These are phyloP conservation scores for Pteromalus puparum DNA, from an alignment of 1,140 invertebrate species.

Conservation along the genomic window DNA sequence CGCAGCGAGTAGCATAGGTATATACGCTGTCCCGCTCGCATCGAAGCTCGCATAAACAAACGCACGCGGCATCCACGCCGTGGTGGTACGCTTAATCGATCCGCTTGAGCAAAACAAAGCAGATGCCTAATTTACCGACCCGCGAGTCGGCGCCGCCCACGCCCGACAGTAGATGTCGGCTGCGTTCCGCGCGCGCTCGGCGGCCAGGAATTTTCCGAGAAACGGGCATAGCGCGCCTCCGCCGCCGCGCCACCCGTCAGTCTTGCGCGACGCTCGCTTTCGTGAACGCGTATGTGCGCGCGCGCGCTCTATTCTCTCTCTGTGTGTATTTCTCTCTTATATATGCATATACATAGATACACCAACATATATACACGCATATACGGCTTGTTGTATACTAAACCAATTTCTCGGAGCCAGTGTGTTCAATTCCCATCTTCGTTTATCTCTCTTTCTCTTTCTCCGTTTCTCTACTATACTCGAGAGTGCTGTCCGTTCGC, in stretches of 20 bases:
- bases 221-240: conserved; percentile 34
- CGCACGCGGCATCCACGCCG: conserved; percentile 15
- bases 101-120: neutral
- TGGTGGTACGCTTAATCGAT: neutral
- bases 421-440: neutral
- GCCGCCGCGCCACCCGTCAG: conserved; percentile 38
- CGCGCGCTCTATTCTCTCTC: neutral
- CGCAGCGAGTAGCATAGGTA: too few species aligned
- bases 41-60: conserved; percentile 12
- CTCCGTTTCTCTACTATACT: neutral
- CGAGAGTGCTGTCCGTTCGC: neutral
- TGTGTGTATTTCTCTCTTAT: neutral
- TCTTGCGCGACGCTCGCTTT: conserved; percentile 49
- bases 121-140: conserved; percentile 28
- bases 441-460: neutral
- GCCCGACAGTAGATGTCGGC: conserved; percentile 27
- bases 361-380: neutral
- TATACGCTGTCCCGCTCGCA: too few species aligned
- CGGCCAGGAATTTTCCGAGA: conserved; percentile 47
- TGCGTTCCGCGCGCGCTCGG: neutral
- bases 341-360: neutral
- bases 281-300: conserved; percentile 31
- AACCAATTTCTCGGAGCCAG: neutral
- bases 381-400: neutral
- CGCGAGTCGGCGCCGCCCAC: neutral